Evolutionary conservation across 2,113 vertebrate genomes (phyloP), one percentile per base, ranked within the genome.

Genomic region (Lichenostomus cassidix): DNA sequence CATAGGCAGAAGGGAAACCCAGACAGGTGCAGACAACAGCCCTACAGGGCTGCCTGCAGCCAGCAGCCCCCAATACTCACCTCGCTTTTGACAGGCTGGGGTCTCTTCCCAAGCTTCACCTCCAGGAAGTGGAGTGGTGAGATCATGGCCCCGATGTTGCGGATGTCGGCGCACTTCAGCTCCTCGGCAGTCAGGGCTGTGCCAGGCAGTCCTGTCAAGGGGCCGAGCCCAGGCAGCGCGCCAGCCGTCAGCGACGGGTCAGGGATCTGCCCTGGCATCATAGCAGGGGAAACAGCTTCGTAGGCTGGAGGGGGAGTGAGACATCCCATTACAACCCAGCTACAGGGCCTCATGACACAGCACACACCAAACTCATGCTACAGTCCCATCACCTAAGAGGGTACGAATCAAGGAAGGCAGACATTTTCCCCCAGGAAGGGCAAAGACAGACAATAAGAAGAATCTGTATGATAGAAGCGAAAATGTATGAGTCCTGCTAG

Each of bases 221-320:
- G 98, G 44, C 99, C 99, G 0, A 99, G 98, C 92, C 99, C 99
- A 82, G 99, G 99, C 97, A 99, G 97, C 15, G 99, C 98, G 47
- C 99, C 99, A 2, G 99, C 98, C 39, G 99, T 98, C 98, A 99
- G 98, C 4, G 98, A 98, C 94, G 99, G 99, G 97, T 99, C 99
- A 29, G 99, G 99, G 95, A 99, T 99, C 98, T 99, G 99, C 97
- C 99, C 99, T 96, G 99, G 99, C 99, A 99, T 99, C 98, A 98
- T 98, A 98, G 98, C 98, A 99, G 97, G 98, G 98, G 89, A 96
- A 97, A 83, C 44, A 37, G 96, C 90, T 89, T 74, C 52, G 17
- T 28, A 68, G 94, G 92, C 98, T 98, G 94, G 12, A 39, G 21
- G 53, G n/a, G 96, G 39, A 97, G 68, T 6, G 18, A 86, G 39